Evolutionary conservation across 2,797 vertebrate species (phyloP).

Genomic region (Odontamblyopus lacepedii): DNA sequence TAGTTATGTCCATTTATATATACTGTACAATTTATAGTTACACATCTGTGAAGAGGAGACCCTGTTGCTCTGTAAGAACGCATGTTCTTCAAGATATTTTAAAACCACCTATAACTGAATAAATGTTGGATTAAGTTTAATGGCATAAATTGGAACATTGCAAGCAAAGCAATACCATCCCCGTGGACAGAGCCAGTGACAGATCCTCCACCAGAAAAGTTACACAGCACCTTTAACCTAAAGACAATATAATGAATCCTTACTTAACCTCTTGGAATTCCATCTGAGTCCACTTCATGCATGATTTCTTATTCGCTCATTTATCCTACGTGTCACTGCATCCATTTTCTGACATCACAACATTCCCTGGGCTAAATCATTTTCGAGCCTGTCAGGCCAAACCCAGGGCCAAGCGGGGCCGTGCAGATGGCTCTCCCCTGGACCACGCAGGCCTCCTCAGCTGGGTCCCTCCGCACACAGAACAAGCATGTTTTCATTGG

Average conservation of each 20-base stretch:
- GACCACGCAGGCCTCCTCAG: constrained; percentile 81
- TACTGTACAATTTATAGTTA: too few relatives aligned
- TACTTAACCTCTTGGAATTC: not conserved
- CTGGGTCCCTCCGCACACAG: constrained; percentile 73
- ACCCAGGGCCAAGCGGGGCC: constrained; percentile 64
- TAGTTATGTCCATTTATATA: too few relatives aligned
- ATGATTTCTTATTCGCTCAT: not conserved
- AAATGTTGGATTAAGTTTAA: too few relatives aligned
- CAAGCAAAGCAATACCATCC: too few relatives aligned
- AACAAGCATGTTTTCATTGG: constrained; percentile 70
- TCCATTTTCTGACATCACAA: constrained; percentile 53
- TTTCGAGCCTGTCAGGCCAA: constrained; percentile 56
- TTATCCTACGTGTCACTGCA: constrained; percentile 12
- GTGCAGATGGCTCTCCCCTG: constrained; percentile 81
- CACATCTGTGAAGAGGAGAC: too few relatives aligned
- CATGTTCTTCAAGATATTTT: too few relatives aligned
- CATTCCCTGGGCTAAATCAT: constrained; percentile 43
- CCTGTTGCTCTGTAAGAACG: too few relatives aligned
- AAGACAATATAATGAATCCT: not conserved
- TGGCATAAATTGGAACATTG: too few relatives aligned
- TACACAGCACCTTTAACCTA: not conserved
- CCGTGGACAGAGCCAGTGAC: too few relatives aligned
- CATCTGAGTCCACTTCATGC: not conserved
- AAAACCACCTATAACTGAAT: too few relatives aligned
- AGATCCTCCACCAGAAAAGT: too few relatives aligned